Conservation (phyloP, 2,888 invertebrate genomes). For the Oscheius sp. region DNA sequence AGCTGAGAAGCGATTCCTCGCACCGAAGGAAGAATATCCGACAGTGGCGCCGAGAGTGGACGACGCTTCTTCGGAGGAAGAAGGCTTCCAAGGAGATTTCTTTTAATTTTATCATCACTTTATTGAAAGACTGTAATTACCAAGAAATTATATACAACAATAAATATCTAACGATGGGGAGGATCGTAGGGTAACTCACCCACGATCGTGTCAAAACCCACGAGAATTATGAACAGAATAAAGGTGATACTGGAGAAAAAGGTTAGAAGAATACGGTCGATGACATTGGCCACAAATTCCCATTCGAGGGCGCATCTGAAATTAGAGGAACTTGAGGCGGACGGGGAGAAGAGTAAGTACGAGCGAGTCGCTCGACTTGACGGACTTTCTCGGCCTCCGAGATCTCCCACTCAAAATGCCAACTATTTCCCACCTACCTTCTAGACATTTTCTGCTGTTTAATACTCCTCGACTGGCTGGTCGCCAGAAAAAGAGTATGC, state of each 20-base stretch:
- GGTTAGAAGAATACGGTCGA: constrained; percentile 67
- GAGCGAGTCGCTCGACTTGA: too few relatives aligned
- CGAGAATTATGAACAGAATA: constrained; percentile 63
- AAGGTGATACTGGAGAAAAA: constrained; percentile 65
- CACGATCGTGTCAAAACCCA: constrained; percentile 57
- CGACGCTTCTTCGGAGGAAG: not conserved
- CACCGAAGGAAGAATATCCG: constrained; percentile 63
- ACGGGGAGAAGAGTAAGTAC: too few relatives aligned
- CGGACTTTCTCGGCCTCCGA: too few relatives aligned
- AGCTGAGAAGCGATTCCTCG: constrained; percentile 43
- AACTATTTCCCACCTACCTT: constrained; percentile 45
- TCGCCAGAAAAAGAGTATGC: constrained; percentile 40
- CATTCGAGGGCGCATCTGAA: constrained; percentile 69
- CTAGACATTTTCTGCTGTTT: constrained; percentile 70
- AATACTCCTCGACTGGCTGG: constrained; percentile 59
- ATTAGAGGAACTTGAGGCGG: too few relatives aligned
- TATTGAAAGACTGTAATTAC: constrained; percentile 6
- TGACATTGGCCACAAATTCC: constrained; percentile 70
- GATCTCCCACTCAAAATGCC: too few relatives aligned
- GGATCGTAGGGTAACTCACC: not conserved
- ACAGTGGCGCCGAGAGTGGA: too few relatives aligned
- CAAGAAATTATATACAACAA: not conserved
- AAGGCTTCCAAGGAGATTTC: constrained; percentile 6
- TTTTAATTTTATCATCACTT: not conserved
- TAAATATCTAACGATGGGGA: constrained; percentile 2